Conservation (phyloP, 2,797 vertebrate species). For the Leptoclinus maculatus region DNA sequence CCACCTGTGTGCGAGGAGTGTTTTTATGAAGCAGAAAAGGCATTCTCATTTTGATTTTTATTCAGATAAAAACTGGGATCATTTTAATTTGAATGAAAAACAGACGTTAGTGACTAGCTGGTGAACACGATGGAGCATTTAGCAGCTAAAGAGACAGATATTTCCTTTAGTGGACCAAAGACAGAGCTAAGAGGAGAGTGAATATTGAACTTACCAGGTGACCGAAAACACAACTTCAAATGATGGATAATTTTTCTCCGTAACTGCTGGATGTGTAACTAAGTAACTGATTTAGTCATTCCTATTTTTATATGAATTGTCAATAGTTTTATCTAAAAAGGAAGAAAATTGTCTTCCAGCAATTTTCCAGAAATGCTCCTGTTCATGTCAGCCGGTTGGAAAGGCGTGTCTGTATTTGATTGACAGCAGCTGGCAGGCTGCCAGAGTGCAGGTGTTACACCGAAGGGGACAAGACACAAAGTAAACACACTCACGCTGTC, state of each 20-base stretch:
- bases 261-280: not conserved
- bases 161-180: not conserved
- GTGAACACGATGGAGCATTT: not conserved
- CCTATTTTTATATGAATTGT: not conserved
- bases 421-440: slow-evolving; percentile 10
- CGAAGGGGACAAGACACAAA: not conserved
- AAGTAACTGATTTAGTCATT: not conserved
- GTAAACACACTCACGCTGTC: not conserved
- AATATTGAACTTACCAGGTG: not conserved
- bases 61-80: not conserved
- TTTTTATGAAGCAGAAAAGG: no score
- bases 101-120: not conserved
- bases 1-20: not conserved
- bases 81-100: not conserved
- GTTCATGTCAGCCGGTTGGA: not conserved
- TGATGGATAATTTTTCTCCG: not conserved
- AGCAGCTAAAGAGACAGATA: not conserved
- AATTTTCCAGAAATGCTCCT: not conserved
- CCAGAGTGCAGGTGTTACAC: slow-evolving; percentile 7
- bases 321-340: not conserved
- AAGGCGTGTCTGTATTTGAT: not conserved
- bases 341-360: not conserved
- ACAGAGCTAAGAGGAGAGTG: not conserved
- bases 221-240: not conserved
- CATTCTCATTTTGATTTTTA: not conserved